Evolutionary conservation across 2,888 invertebrate species (phyloP), one percentile per base, ranked within the genome.

Genomic region (Plebejus melissa): DNA sequence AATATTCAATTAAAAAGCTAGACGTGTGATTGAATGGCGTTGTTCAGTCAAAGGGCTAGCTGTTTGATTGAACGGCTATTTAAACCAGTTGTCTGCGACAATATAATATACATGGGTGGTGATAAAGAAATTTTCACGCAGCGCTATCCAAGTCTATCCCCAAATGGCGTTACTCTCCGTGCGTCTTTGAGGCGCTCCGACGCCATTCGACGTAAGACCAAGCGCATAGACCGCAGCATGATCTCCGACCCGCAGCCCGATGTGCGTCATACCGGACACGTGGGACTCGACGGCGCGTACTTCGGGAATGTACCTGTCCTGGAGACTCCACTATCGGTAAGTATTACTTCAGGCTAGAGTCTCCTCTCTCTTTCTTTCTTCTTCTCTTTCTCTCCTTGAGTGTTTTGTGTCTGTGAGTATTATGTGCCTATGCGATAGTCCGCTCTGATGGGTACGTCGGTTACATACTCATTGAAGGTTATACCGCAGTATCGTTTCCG

Each of bases 181-280:
- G 83, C 91, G 77, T 86, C 95, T 1, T 82, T 93, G 11, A 84
- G 89, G 78, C 90, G 95, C 58, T 90, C 91, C 4, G 95, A 95
- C 80, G 92, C 94, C 69, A 93, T 90, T 80, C 84, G 93, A 13
- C 91, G 22, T 22, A 22, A 91, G 80, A 91, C 93, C 82, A 95
- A 95, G 84, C 92, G 97, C 80, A 94, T 98, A 76, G 95, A 97
- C 77, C 96, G 97, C 9, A 97, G 97, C 86, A 98, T 99, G 98
- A 99, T 99, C 83, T 98, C 99, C 74, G 96, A 97, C 77, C 99
- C 99, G 0, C 98, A 99, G 87, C 98, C 98, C 60, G 99, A 99
- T 87, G 95, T 99, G 32, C 98, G 98, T 83, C 99, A 99, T 87
- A 99, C 98, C 0, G 94, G 96, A 0, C 99, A 99, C 87, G 98